Evolutionary conservation across 2,888 invertebrate genomes (phyloP).

Genomic region (Leptura quadrifasciata): DNA sequence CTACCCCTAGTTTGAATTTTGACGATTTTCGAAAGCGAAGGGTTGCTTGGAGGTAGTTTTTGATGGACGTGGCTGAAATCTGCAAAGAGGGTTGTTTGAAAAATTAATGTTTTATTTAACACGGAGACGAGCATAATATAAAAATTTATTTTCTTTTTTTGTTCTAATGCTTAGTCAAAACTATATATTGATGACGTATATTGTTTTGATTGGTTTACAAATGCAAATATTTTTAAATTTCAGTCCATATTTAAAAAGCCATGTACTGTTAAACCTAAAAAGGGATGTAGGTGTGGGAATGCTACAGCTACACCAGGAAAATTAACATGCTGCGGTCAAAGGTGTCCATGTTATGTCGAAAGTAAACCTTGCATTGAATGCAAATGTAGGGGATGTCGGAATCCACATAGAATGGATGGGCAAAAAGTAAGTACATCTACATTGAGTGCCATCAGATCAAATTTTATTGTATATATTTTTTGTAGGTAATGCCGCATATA

Average conservation of each 20-base stretch:
- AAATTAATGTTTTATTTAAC: too few species aligned
- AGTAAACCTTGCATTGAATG: slow-evolving; percentile 93
- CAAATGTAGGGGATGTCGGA: slow-evolving; percentile 93
- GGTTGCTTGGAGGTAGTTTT: too few species aligned
- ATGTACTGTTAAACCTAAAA: slow-evolving; percentile 76
- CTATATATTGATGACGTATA: too few species aligned
- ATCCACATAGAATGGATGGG: slow-evolving; percentile 90
- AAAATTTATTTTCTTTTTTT: too few species aligned
- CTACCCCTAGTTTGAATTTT: too few species aligned
- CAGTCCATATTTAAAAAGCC: slow-evolving; percentile 76
- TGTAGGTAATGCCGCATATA: slow-evolving; percentile 67
- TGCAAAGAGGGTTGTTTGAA: too few species aligned
- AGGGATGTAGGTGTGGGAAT: slow-evolving; percentile 93
- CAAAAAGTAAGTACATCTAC: slow-evolving; percentile 79
- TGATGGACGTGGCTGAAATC: too few species aligned
- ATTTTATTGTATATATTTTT: slow-evolving; percentile 40
- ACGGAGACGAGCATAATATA: too few species aligned
- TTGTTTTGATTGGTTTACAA: neutral
- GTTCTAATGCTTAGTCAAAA: too few species aligned
- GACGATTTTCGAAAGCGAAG: too few species aligned
- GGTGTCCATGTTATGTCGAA: slow-evolving; percentile 95
- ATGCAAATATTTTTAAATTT: slow-evolving; percentile 1
- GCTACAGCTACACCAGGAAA: slow-evolving; percentile 92
- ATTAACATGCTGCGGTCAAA: slow-evolving; percentile 93
- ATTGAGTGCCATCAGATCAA: neutral